Base-by-base conservation (phyloP, 2,888 invertebrate species). In the Sclerodermus sp. region DNA sequence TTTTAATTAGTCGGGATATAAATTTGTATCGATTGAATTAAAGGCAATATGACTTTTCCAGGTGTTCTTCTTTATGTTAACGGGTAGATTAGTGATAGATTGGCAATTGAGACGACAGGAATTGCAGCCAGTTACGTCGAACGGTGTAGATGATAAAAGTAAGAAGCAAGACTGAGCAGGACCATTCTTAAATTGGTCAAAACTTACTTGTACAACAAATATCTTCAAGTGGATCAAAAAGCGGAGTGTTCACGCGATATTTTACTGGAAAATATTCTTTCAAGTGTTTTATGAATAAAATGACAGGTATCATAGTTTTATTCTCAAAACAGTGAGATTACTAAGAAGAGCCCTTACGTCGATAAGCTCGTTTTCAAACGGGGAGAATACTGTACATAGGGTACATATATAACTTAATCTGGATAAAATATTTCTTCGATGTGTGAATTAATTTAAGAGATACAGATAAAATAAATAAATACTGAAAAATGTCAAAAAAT, bases 21-120 rank as follows among this genome's bases (percentile, higher is more conserved):
- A n/a, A n/a, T n/a, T n/a, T n/a, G n/a, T n/a, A n/a, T n/a, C n/a
- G n/a, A n/a, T n/a, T n/a, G n/a, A n/a, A n/a, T n/a, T n/a, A n/a
- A n/a, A n/a, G n/a, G n/a, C n/a, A n/a, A n/a, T n/a, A n/a, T n/a
- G n/a, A n/a, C 16, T 53, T 57, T 55, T 58, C 61, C 66, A 82
- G 82, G 83, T 84, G 42, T 95, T 95, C 80, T 90, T 93, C 76
- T 93, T 94, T 77, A 93, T 95, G 93, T 81, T 95, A 41, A 88
- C 88, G 60, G 94, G 94, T 55, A 84, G 95, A 62, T 82, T 95
- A 57, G 93, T 94, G 16, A 93, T 95, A 55, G 94, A 84, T 67
- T 85, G 83, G 80, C 87, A 87, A 67, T 75, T 87, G 16, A 82
- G 81, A 60, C 77, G 82, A 53, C 81, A 82, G 65, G 74, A 76